Base-by-base conservation (phyloP, 2,113 vertebrate species). In the Panthera tigris region DNA sequence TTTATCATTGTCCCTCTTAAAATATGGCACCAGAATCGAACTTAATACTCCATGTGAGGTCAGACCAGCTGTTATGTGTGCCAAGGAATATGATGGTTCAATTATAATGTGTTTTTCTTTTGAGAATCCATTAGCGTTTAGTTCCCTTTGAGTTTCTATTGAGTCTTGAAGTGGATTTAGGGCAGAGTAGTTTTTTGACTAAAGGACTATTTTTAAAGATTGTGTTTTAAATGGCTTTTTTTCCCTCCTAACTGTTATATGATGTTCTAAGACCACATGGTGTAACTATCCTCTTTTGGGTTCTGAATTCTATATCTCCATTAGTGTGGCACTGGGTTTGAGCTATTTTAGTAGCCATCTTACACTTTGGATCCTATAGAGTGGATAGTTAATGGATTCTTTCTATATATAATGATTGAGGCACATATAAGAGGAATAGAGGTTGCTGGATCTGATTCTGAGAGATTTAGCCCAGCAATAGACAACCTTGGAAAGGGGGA, bases 41-140 rank as follows among this genome's bases (percentile, higher is more conserved):
- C 45, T 10, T 55, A 74, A 41, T 55, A 89, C 45, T 50, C 87
- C 81, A 57, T 4, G 66, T 95, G 61, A 91, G 97, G 89, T 85
- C 95, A 97, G 80, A 66, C 5, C 76, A 88, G 91, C 85, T 95
- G 88, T 73, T n/a, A 4, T 4, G 16, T 88, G 63, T 84, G 91
- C 88, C 73, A 84, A 50, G 73, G 74, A 83, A 78, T 92, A 90
- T 29, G 80, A 81, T 4, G 10, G 27, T 63, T 97, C 96, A 68
- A 89, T 97, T 85, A 91, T 73, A 95, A 97, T 89, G 76, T 82
- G 65, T 76, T 97, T 98, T 97, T 84, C 88, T 96, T 94, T 76
- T 45, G 36, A 94, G 23, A 97, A 81, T 66, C 87, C 91, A 81
- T 96, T 95, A 97, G 78, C 55, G 36, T 61, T 45, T 27, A 15